Evolutionary conservation across 2,888 invertebrate genomes (phyloP).

Genomic region (Cybosia mesomella): DNA sequence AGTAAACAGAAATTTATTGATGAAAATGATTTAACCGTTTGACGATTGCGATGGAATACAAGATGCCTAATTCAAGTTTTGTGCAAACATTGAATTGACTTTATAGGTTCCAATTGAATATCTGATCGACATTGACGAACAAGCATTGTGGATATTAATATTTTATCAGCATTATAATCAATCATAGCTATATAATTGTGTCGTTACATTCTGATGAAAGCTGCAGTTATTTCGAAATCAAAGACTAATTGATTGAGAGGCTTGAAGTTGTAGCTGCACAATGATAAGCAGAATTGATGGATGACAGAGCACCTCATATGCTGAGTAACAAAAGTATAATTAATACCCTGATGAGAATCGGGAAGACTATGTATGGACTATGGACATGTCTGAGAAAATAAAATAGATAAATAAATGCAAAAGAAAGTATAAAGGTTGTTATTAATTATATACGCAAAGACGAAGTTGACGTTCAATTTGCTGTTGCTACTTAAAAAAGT

Average conservation of each 20-base stretch:
- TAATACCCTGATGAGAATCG: slow-evolving; percentile 79
- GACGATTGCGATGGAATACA: slow-evolving; percentile 5
- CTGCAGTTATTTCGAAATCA: slow-evolving; percentile 68
- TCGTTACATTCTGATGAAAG: slow-evolving; percentile 63
- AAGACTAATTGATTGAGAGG: slow-evolving; percentile 78
- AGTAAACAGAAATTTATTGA: slow-evolving; percentile 52
- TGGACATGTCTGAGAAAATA: slow-evolving; percentile 59
- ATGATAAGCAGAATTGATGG: slow-evolving; percentile 82
- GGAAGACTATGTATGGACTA: slow-evolving; percentile 64
- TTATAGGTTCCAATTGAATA: background rate
- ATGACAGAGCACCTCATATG: slow-evolving; percentile 75
- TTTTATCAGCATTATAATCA: slow-evolving; percentile 25
- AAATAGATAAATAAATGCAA: slow-evolving; percentile 49
- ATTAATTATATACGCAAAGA: slow-evolving; percentile 14
- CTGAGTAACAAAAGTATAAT: slow-evolving; percentile 79
- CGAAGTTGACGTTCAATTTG: background rate
- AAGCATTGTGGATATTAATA: background rate
- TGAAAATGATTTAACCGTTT: slow-evolving; percentile 32
- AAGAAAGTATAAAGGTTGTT: slow-evolving; percentile 33
- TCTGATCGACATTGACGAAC: slow-evolving; percentile 3
- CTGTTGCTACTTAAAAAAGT: background rate
- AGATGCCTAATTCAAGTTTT: background rate
- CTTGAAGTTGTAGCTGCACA: slow-evolving; percentile 63
- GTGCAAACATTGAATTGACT: background rate
- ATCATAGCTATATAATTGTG: slow-evolving; percentile 42